phyloP scores from a whole-genome alignment of 53 echinoderm and acorn worm species.

The Antedon mediterranea region DNA sequence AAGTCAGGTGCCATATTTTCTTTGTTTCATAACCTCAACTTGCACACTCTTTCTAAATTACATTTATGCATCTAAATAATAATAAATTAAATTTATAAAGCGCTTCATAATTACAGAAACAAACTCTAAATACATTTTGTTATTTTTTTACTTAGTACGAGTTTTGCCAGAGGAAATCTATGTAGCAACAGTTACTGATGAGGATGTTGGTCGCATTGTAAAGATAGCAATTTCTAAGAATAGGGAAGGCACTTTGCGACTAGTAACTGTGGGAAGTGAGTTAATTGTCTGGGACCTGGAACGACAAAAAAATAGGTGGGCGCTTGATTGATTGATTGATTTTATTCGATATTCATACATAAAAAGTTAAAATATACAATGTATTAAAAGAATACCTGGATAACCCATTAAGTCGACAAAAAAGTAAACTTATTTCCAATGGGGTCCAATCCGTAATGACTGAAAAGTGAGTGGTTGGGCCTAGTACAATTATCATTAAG shows the following conservation, averaged over 20 bases:
- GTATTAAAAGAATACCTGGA: no score
- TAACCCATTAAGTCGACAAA: no score
- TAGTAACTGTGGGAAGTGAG: slow-evolving; percentile 67
- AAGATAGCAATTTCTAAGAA: slow-evolving; percentile 36
- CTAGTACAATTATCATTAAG: no score
- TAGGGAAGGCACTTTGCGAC: slow-evolving; percentile 28
- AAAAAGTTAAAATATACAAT: no score
- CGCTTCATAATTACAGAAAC: no score
- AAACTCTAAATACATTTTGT: not conserved
- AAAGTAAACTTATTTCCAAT: no score
- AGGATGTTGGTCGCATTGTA: slow-evolving; percentile 47
- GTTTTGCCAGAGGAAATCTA: slow-evolving; percentile 56
- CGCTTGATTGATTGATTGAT: no score
- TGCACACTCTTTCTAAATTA: not conserved
- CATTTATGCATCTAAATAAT: not conserved
- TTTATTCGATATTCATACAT: no score
- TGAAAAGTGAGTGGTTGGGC: no score
- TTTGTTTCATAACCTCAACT: not conserved
- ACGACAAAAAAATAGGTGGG: slow-evolving; percentile 26
- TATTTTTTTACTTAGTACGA: slow-evolving; percentile 59
- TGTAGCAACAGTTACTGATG: slow-evolving; percentile 58
- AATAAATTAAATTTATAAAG: no score
- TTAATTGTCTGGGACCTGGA: slow-evolving; percentile 64
- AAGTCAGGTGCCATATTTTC: no score
- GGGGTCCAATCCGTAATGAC: no score